Base-by-base conservation (phyloP, 2,888 invertebrate genomes). In the Cephus pulcher region DNA sequence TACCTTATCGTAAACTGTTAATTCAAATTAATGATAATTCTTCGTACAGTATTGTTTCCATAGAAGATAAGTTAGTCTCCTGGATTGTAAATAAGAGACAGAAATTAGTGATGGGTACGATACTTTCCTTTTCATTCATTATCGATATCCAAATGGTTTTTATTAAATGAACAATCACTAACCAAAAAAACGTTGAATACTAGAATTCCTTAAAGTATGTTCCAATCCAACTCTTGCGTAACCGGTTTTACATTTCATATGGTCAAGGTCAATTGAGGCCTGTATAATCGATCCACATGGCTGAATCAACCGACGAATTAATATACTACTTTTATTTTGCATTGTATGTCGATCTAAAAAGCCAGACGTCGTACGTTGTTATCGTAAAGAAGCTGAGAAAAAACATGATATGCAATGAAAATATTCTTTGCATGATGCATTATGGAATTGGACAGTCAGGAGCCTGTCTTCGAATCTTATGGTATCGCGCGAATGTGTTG, bases 151-250 rank as follows among this genome's bases (percentile, higher is more conserved):
- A 23, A 56, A 9, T 56, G 9, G 1, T 56, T 56, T 23, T 2
- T 23, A 56, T 56, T 56, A 9, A 23, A 56, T 4, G 23, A 23
- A 56, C 15, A 56, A 23, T 56, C 23, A 23, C 15, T 56, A 56
- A 56, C 15, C 23, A 56, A 9, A 56, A 9, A 6, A 23, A 15
- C 23, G 2, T 40, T 56, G 40, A 56, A 9, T 23, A 56, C 23
- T 56, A 56, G 9, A 23, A 9, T 23, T 4, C 23, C 56, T 56
- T 56, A 56, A 56, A 23, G 2, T 23, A 56, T 56, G 56, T 35
- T 73, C 69, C 35, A 76, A 78, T 73, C 73, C 76, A 37, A 69
- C 73, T 78, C 78, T 78, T 78, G 37, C 73, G 73, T 76, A 78
- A 78, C 76, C 76, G 78, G 76, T 78, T 71, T 34, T 35, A 33